phyloP scores from a whole-genome alignment of 2,113 vertebrate species.

The Bubo blakistoni region DNA sequence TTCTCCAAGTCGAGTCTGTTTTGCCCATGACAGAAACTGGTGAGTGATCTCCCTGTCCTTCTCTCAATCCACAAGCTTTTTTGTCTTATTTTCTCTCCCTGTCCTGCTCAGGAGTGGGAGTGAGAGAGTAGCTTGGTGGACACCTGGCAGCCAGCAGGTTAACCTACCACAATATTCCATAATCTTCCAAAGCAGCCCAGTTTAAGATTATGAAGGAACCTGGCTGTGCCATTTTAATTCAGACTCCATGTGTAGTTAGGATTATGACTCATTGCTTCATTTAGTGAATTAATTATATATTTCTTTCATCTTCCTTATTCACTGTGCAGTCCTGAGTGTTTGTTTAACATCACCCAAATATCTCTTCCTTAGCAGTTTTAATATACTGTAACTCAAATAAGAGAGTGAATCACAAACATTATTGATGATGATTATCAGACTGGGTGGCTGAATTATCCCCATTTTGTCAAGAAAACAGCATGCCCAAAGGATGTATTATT shows the following conservation, averaged over 20 bases:
- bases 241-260: background rate
- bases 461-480: background rate
- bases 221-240: background rate
- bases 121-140: background rate
- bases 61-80: background rate
- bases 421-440: background rate
- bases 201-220: background rate
- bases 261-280: background rate
- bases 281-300: background rate
- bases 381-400: background rate
- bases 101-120: background rate
- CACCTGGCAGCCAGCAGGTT: background rate
- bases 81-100: background rate
- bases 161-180: background rate
- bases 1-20: background rate
- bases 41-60: background rate
- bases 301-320: background rate
- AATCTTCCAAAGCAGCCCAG: background rate
- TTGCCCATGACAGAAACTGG: rapidly evolving
- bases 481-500: background rate
- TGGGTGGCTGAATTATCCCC: background rate
- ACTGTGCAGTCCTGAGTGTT: background rate
- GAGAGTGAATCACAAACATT: background rate
- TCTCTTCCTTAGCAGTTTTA: background rate
- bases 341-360: background rate